phyloP scores from a whole-genome alignment of 2,888 invertebrate species.

The Amphipoea lucens region DNA sequence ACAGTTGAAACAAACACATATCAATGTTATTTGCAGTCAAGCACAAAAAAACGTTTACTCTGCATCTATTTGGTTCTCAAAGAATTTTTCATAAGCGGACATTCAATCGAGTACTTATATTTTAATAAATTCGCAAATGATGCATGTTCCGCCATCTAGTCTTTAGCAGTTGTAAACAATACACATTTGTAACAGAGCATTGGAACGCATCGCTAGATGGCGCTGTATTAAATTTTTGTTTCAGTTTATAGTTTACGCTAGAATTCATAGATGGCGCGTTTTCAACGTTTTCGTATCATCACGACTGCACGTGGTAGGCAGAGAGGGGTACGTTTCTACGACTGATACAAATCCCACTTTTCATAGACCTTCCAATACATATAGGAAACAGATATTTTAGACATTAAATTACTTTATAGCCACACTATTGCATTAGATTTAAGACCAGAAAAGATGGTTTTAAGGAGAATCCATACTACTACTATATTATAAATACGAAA shows the following conservation, averaged over 20 bases:
- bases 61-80: background rate
- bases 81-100: background rate
- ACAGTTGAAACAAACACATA: background rate
- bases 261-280: background rate
- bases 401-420: background rate
- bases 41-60: background rate
- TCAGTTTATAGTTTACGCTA: background rate
- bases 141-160: slow-evolving; percentile 60
- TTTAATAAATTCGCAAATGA: background rate
- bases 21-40: background rate
- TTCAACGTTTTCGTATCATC: background rate
- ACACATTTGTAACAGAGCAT: background rate
- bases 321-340: background rate
- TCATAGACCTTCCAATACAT: background rate
- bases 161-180: background rate
- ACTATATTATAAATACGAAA: background rate
- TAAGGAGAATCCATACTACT: background rate
- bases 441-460: background rate
- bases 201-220: slow-evolving; percentile 32
- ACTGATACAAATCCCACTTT: background rate
- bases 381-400: background rate
- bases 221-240: slow-evolving; percentile 1
- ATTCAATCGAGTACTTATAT: too few species aligned
- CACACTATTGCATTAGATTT: background rate
- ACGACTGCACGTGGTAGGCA: background rate